A percentile compares a stretch with the other conserved stretches of the same genome.
These are phyloP conservation scores for Poeciliopsis retropinna DNA, from an alignment of 2,113 vertebrate species.

Conservation along the genomic window DNA sequence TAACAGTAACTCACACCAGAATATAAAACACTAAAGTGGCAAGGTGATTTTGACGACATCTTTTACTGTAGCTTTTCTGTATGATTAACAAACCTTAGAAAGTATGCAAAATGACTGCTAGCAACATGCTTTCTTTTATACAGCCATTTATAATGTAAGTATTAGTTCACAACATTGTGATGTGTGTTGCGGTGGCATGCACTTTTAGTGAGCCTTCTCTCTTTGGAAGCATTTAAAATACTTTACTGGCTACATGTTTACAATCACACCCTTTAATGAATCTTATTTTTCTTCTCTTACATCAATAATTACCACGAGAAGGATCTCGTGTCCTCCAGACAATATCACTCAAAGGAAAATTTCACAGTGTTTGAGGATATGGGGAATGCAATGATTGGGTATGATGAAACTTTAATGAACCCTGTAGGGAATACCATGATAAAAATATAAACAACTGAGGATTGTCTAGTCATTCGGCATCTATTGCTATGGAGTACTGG, in stretches of 20 bases:
- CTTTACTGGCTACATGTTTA: slow-evolving; percentile 48
- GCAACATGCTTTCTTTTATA: background rate
- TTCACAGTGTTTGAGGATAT: slow-evolving; percentile 33
- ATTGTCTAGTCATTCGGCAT: background rate
- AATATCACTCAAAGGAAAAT: slow-evolving; percentile 51
- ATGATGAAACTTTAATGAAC: slow-evolving; percentile 62
- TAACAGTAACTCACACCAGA: background rate
- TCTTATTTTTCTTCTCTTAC: slow-evolving; percentile 39
- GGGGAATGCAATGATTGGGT: slow-evolving; percentile 42
- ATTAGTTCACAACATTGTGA: slow-evolving; percentile 1
- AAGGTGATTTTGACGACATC: background rate
- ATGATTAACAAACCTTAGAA: background rate
- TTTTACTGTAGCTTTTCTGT: background rate
- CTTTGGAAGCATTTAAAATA: slow-evolving; percentile 37
- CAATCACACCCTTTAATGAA: slow-evolving; percentile 22
- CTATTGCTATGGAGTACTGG: background rate
- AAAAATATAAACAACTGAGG: slow-evolving; percentile 10
- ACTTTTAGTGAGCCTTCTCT: slow-evolving; percentile 3
- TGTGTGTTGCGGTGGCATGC: background rate
- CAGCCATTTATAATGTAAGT: background rate
- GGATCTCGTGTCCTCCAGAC: slow-evolving; percentile 40
- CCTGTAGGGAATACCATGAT: slow-evolving; percentile 29
- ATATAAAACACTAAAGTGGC: background rate
- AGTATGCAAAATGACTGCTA: background rate
- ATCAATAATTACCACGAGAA: slow-evolving; percentile 56